Conservation (phyloP, 53 echinoderm and acorn worm species). For the Echinometra lucunter region DNA sequence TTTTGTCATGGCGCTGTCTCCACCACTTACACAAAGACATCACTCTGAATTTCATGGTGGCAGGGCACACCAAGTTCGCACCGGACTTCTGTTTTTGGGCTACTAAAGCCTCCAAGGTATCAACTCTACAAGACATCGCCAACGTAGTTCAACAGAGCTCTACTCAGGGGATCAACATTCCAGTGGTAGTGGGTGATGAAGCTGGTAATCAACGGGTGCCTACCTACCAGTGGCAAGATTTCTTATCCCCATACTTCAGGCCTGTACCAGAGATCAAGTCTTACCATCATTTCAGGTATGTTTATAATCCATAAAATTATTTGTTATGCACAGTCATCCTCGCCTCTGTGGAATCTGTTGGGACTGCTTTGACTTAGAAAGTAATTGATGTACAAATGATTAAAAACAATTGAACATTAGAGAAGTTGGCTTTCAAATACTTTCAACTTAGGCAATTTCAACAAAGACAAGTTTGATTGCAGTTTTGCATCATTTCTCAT, state of each 20-base stretch:
- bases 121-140: constrained; percentile 58
- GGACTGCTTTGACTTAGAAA: neutral
- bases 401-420: too few species aligned
- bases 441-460: too few species aligned
- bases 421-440: too few species aligned
- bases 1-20: constrained; percentile 51
- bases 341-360: neutral
- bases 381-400: too few species aligned
- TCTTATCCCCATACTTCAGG: constrained; percentile 66
- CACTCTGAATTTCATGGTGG: constrained; percentile 66
- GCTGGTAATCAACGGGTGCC: constrained; percentile 60
- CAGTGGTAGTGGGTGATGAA: constrained; percentile 68
- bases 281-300: constrained; percentile 73
- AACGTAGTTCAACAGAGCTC: constrained; percentile 66
- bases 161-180: constrained; percentile 52
- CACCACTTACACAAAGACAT: neutral
- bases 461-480: too few species aligned
- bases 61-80: constrained; percentile 77
- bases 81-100: constrained; percentile 80
- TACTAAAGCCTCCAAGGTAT: constrained; percentile 56
- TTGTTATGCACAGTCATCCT: neutral
- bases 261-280: constrained; percentile 67
- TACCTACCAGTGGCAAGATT: constrained; percentile 71
- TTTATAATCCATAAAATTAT: neutral
- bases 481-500: too few species aligned